Evolutionary conservation across 2,888 invertebrate genomes (phyloP).

Genomic region (Argynnis bischoffii): DNA sequence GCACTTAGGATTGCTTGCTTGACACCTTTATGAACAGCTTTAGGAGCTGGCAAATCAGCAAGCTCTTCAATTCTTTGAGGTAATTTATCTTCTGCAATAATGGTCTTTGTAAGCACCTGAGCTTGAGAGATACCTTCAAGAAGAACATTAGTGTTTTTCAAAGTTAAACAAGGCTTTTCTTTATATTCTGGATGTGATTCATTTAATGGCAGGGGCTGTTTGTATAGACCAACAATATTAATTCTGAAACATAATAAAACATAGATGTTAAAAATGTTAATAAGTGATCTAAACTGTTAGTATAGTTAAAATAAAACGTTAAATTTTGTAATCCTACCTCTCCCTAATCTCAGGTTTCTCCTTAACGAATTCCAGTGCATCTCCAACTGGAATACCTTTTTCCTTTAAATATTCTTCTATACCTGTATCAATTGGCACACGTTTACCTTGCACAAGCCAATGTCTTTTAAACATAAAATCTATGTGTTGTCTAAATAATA

Average conservation of each 20-base stretch:
- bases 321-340: slow-evolving; percentile 47
- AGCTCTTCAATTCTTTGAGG: slow-evolving; percentile 83
- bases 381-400: slow-evolving; percentile 83
- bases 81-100: slow-evolving; percentile 83
- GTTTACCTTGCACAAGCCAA: slow-evolving; percentile 87
- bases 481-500: slow-evolving; percentile 86
- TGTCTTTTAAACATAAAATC: slow-evolving; percentile 87
- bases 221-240: slow-evolving; percentile 71
- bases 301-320: background rate
- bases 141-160: slow-evolving; percentile 84
- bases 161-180: slow-evolving; percentile 81
- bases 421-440: slow-evolving; percentile 79
- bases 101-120: slow-evolving; percentile 90
- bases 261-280: background rate
- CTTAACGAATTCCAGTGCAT: slow-evolving; percentile 83
- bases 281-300: background rate
- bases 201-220: slow-evolving; percentile 69
- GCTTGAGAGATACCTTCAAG: slow-evolving; percentile 90
- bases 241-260: slow-evolving; percentile 54
- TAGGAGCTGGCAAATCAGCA: slow-evolving; percentile 74
- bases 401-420: slow-evolving; percentile 78
- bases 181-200: slow-evolving; percentile 86
- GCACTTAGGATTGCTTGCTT: slow-evolving; percentile 84
- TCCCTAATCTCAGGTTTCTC: slow-evolving; percentile 61
- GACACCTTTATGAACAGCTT: slow-evolving; percentile 81